These are phyloP conservation scores for Phocoena sinus DNA, from an alignment of 2,113 vertebrate genomes.

Conservation along the genomic window DNA sequence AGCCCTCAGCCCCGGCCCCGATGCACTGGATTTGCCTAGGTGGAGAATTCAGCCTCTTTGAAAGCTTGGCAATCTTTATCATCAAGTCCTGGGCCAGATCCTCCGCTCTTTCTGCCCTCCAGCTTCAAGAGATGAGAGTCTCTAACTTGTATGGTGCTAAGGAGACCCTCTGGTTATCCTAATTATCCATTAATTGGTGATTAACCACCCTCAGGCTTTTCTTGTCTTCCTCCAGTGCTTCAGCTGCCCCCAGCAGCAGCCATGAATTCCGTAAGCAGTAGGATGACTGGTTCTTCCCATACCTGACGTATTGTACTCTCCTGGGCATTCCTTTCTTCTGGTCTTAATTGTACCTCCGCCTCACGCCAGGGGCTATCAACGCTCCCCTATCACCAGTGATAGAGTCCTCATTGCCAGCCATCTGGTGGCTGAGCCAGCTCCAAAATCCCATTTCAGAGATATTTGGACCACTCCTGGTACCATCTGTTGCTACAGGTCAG, in stretches of 20 bases:
- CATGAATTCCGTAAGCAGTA: background rate
- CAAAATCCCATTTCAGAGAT: background rate
- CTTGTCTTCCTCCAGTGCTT: background rate
- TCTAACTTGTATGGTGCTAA: background rate
- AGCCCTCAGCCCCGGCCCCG: background rate
- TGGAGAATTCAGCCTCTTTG: background rate
- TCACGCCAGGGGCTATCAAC: background rate
- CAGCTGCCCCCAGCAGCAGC: slow-evolving; percentile 26
- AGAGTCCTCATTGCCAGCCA: background rate
- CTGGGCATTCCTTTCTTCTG: background rate
- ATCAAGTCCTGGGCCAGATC: background rate
- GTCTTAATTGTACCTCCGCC: background rate
- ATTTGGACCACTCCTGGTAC: background rate
- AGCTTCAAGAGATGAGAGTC: background rate
- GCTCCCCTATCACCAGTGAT: background rate
- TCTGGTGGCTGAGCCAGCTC: background rate
- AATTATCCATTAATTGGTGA: slow-evolving; percentile 66
- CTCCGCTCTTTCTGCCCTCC: background rate
- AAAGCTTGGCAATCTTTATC: background rate
- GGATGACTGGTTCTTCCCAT: accelerated
- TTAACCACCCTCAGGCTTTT: slow-evolving; percentile 52
- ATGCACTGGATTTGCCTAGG: accelerated
- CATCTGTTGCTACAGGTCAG: background rate
- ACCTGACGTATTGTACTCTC: accelerated
- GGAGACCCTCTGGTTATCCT: slow-evolving; percentile 45